Evolutionary conservation across 2,797 vertebrate species (phyloP), one percentile per base, ranked within the genome.

Genomic region (Pithecia hirsuta): DNA sequence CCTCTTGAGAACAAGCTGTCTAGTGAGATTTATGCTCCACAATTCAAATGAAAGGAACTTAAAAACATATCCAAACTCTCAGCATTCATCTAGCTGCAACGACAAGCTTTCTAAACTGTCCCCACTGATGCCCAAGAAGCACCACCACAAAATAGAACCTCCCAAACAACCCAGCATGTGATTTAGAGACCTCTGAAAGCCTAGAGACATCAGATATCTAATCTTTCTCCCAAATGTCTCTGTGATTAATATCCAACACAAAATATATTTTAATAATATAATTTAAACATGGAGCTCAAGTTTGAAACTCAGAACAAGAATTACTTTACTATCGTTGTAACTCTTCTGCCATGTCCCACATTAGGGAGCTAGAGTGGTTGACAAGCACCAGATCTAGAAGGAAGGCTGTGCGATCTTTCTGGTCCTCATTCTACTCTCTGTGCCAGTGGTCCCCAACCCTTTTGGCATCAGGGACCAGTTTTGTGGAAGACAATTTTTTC

Each of bases 1-100:
- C 50, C 93, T 94, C 85, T 79, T 44, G 72, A 96, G 89, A 97
- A 95, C 72, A 97, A 94, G 59, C 48, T 90, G 94, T 89, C 89
- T 96, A 75, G 5, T 55, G 76, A 94, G 89, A 89, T 39, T 87
- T 89, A 70, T 52, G 76, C 4, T 92, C 74, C 41, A 93, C 20
- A 36, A 78, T 87, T 92, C 81, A 93, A 93, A 94, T 50, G 36
- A 94, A 95, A 94, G 36, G 13, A 17, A 48, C 46, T 96, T 48
- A 87, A 88, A 96, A 84, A 55, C 26, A 79, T 20, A 85, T 41
- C n/a, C 74, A 83, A 88, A 72, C 10, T 72, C 28, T 81, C 59
- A 33, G 28, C 19, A 22, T 82, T 80, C 79, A 55, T 44, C 36
- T 78, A 26, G 52, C 55, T 39, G 36, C 28, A 91, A 91, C 0